phyloP scores from a whole-genome alignment of 2,888 invertebrate genomes.

The Lordiphosa andalusiaca region DNA sequence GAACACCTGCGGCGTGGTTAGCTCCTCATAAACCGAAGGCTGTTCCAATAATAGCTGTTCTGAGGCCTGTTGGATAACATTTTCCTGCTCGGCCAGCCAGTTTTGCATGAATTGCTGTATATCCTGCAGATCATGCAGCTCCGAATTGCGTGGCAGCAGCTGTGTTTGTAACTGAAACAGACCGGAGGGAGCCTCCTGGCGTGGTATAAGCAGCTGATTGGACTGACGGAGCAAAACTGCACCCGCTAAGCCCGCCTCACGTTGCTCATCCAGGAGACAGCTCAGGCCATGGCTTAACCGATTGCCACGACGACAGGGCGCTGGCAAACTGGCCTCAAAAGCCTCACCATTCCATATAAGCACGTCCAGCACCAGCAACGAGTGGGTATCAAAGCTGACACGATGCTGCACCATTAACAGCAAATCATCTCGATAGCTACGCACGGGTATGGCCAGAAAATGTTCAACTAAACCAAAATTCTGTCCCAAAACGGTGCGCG shows the following conservation, averaged over 20 bases:
- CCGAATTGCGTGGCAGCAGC: slow-evolving; percentile 72
- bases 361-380: slow-evolving; percentile 75
- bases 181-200: slow-evolving; percentile 73
- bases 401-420: slow-evolving; percentile 80
- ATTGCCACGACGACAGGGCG: slow-evolving; percentile 73
- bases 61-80: too few species aligned
- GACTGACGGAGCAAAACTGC: slow-evolving; percentile 63
- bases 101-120: slow-evolving; percentile 66
- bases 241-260: slow-evolving; percentile 74
- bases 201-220: slow-evolving; percentile 74
- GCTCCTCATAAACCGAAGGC: slow-evolving; percentile 13
- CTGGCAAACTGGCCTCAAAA: slow-evolving; percentile 75
- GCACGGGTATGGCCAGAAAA: slow-evolving; percentile 77
- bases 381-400: slow-evolving; percentile 77
- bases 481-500: slow-evolving; percentile 76
- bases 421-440: slow-evolving; percentile 80
- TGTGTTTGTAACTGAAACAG: slow-evolving; percentile 74
- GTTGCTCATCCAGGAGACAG: slow-evolving; percentile 77
- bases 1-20: slow-evolving; percentile 58
- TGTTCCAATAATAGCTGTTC: background rate
- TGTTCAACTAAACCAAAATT: slow-evolving; percentile 78
- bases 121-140: slow-evolving; percentile 72
- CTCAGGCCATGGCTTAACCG: slow-evolving; percentile 63
- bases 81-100: slow-evolving; percentile 72
- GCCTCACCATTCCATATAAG: slow-evolving; percentile 80